Evolutionary conservation across 2,113 vertebrate genomes (phyloP).

Genomic region (Misgurnus anguillicaudatus): DNA sequence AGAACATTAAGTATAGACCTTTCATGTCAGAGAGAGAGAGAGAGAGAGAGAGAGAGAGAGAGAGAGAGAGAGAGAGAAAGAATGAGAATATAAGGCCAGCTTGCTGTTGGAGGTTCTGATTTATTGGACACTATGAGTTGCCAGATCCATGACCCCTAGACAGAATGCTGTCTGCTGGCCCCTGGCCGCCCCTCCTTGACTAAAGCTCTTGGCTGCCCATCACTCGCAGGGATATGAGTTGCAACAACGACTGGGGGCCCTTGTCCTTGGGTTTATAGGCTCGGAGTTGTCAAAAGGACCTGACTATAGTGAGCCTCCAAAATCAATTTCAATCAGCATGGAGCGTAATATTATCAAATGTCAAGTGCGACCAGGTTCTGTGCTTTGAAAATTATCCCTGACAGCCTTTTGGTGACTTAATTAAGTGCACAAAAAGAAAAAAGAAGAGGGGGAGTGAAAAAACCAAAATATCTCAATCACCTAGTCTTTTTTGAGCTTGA

Average conservation of each 20-base stretch:
- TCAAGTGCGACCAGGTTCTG: slow-evolving; percentile 87
- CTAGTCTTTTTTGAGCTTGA: slow-evolving; percentile 83
- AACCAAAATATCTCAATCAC: slow-evolving; percentile 88
- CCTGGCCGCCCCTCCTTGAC: slow-evolving; percentile 44
- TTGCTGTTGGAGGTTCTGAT: slow-evolving; percentile 64
- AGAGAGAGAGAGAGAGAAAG: neutral
- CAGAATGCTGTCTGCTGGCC: slow-evolving; percentile 61
- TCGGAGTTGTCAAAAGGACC: slow-evolving; percentile 84
- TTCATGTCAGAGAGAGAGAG: no score
- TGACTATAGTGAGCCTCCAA: slow-evolving; percentile 67
- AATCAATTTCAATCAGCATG: slow-evolving; percentile 99
- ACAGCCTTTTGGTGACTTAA: slow-evolving; percentile 99
- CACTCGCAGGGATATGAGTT: slow-evolving; percentile 79
- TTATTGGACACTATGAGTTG: slow-evolving; percentile 72
- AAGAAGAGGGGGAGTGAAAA: slow-evolving; percentile 54
- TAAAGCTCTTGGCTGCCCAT: slow-evolving; percentile 70
- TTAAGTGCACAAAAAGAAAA: slow-evolving; percentile 89
- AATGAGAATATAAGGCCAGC: neutral
- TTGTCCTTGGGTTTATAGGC: slow-evolving; percentile 87
- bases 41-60: no score
- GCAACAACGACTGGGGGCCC: slow-evolving; percentile 70
- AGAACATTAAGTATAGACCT: slow-evolving; percentile 41
- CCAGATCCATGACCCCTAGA: slow-evolving; percentile 74
- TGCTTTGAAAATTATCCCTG: slow-evolving; percentile 97
- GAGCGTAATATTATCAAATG: slow-evolving; percentile 99